Conservation (phyloP, 2,113 vertebrate genomes). For the Opisthocomus hoazin region DNA sequence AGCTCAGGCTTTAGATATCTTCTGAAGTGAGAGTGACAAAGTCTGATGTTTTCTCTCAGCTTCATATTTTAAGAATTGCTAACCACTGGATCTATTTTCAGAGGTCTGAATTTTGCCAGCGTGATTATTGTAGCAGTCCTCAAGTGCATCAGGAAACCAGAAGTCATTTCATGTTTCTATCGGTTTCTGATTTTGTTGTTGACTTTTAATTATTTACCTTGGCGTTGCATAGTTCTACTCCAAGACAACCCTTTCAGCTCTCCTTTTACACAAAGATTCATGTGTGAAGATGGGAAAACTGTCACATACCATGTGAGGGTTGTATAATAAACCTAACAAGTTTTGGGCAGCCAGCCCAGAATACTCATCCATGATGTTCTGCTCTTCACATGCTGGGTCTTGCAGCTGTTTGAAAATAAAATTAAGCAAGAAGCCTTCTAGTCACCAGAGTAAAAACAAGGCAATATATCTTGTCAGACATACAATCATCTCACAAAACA, state of each 20-base stretch:
- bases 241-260: background rate
- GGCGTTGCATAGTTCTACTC: background rate
- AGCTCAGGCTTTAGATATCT: background rate
- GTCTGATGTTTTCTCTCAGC: background rate
- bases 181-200: background rate
- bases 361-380: background rate
- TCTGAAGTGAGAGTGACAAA: background rate
- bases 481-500: background rate
- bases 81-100: background rate
- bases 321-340: background rate
- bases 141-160: background rate
- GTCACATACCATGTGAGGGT: background rate
- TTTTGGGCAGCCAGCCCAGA: background rate
- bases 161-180: background rate
- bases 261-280: background rate
- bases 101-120: background rate
- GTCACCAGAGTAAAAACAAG: background rate
- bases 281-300: background rate
- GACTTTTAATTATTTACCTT: background rate
- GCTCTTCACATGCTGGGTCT: background rate
- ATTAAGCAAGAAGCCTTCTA: background rate
- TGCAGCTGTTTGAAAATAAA: conserved; percentile 39
- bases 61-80: background rate
- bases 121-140: background rate
- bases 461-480: background rate